These are phyloP conservation scores for Rhodinocichla rosea DNA, from an alignment of 2,113 vertebrate genomes.

Conservation along the genomic window DNA sequence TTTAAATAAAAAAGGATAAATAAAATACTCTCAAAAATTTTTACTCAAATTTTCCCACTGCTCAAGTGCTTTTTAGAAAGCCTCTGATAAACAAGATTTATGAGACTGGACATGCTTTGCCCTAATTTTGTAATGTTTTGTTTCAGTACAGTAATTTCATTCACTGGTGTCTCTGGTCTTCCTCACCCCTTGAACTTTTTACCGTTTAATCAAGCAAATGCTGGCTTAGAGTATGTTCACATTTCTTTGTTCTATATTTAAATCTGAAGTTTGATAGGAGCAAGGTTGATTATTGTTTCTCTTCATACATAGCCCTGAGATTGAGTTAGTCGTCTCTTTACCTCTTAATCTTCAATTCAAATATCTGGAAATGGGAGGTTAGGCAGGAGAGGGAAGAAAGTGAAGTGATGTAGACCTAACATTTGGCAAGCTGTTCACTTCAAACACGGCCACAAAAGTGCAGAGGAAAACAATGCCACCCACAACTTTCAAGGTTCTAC, in stretches of 20 bases:
- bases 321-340: not conserved
- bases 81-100: slow-evolving; percentile 54
- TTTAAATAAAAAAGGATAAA: not conserved
- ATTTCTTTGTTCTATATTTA: not conserved
- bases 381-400: not conserved
- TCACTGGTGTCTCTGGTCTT: slow-evolving; percentile 51
- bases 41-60: not conserved
- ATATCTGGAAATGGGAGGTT: not conserved
- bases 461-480: not conserved
- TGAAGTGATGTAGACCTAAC: not conserved
- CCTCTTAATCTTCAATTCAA: not conserved
- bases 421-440: not conserved
- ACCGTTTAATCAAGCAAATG: slow-evolving; percentile 21
- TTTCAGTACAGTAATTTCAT: slow-evolving; percentile 38
- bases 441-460: not conserved
- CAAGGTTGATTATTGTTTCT: not conserved
- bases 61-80: slow-evolving; percentile 1
- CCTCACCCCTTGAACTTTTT: slow-evolving; percentile 70
- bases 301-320: not conserved
- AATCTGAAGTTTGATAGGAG: not conserved
- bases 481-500: not conserved
- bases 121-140: slow-evolving; percentile 2
- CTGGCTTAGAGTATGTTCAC: not conserved
- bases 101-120: not conserved
- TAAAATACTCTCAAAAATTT: not conserved